Evolutionary conservation across 2,797 vertebrate species (phyloP).

Genomic region (Poecilia velifera): DNA sequence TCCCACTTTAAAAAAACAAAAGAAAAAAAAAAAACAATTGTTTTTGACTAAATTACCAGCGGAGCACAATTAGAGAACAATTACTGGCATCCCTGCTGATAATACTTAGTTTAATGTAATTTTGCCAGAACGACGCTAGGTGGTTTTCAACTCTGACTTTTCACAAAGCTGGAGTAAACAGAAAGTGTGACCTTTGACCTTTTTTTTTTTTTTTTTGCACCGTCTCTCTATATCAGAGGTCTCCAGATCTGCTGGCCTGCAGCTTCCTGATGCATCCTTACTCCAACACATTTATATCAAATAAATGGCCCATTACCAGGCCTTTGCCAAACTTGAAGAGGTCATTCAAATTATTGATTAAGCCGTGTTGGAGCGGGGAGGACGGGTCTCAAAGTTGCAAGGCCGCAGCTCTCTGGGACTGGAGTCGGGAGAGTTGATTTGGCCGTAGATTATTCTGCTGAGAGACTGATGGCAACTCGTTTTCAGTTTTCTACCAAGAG

Average conservation of each 20-base stretch:
- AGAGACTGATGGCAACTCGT: not conserved
- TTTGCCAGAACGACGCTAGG: not conserved
- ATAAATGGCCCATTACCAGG: not conserved
- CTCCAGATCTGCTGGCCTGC: not conserved
- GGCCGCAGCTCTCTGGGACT: not conserved
- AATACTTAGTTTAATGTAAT: not conserved
- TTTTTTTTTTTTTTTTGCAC: not conserved
- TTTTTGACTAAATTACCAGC: not conserved
- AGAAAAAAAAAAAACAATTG: no score
- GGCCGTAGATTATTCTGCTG: not conserved
- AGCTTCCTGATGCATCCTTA: not conserved
- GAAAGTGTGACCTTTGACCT: not conserved
- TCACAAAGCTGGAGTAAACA: not conserved
- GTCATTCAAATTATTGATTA: not conserved
- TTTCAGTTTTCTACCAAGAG: not conserved
- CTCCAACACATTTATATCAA: not conserved
- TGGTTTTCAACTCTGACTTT: not conserved
- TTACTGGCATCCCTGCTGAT: not conserved
- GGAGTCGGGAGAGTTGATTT: not conserved
- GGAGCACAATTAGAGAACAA: not conserved
- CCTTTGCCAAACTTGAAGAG: not conserved
- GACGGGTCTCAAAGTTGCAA: not conserved
- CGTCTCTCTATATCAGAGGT: not conserved
- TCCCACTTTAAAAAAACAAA: not conserved
- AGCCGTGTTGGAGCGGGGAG: not conserved